phyloP scores from a whole-genome alignment of 2,888 invertebrate genomes.

The Saturnia japonica region DNA sequence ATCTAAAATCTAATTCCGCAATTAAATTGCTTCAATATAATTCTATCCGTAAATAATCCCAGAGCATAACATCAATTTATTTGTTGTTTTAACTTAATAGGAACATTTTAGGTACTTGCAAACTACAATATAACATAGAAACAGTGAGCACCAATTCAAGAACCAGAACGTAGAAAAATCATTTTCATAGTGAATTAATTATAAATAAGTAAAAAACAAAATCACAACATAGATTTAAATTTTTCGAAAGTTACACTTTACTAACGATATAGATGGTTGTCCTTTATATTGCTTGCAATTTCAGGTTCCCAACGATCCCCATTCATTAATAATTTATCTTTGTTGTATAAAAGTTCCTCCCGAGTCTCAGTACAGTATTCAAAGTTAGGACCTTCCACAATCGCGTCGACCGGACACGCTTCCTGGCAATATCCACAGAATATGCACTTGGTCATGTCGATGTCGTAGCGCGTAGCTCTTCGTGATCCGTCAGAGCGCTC shows the following conservation, averaged over 20 bases:
- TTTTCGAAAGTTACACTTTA: not conserved
- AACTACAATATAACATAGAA: not conserved
- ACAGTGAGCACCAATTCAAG: not conserved
- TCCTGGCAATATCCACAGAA: conserved; percentile 99
- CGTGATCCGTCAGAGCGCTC: conserved; percentile 96
- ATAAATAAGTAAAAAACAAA: not conserved
- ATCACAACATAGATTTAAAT: not conserved
- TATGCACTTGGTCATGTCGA: conserved; percentile 98
- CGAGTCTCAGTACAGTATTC: conserved; percentile 99
- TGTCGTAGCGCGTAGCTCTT: conserved; percentile 98
- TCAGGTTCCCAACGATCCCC: conserved; percentile 99
- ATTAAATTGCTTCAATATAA: not conserved
- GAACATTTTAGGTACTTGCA: not conserved
- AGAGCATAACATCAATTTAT: not conserved
- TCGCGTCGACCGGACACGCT: conserved; percentile 98
- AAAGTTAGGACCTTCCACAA: conserved; percentile 99
- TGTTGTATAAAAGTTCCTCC: conserved; percentile 98
- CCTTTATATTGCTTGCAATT: conserved; percentile 93
- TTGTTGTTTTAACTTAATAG: not conserved
- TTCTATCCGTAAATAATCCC: not conserved
- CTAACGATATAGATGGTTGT: conserved; percentile 68
- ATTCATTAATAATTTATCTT: conserved; percentile 97
- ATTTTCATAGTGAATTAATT: not conserved
- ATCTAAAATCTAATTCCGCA: not conserved
- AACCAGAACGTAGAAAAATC: not conserved